phyloP scores from a whole-genome alignment of 2,113 vertebrate species.

The Grammomys surdaster region DNA sequence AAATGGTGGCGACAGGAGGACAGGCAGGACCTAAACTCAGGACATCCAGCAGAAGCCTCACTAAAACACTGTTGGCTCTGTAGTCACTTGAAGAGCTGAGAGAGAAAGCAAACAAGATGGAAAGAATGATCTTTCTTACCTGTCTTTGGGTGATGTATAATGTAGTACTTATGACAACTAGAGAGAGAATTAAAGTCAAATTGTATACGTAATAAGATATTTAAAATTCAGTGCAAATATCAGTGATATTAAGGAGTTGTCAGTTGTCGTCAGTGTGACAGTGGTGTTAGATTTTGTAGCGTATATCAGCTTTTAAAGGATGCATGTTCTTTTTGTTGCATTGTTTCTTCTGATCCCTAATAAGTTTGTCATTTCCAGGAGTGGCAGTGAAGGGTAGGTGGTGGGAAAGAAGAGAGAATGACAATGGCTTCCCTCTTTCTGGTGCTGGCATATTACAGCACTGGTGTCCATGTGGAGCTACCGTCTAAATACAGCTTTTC shows the following conservation, averaged over 20 bases:
- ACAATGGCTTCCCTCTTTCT: not conserved
- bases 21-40: not conserved
- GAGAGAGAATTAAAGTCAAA: not conserved
- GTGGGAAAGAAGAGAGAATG: not conserved
- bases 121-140: not conserved
- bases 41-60: too few relatives aligned
- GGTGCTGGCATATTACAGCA: not conserved
- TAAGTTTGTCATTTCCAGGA: not conserved
- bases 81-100: not conserved
- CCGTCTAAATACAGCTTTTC: conserved; percentile 10
- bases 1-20: not conserved
- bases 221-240: not conserved
- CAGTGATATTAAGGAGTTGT: not conserved
- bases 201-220: not conserved
- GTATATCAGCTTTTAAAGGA: not conserved
- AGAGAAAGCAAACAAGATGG: not conserved
- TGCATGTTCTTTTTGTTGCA: not conserved
- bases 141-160: not conserved
- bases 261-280: not conserved
- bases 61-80: not conserved
- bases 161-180: not conserved
- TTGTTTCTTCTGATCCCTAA: not conserved
- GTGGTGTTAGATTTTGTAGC: not conserved
- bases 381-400: not conserved
- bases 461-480: not conserved